phyloP scores from a whole-genome alignment of 2,113 vertebrate species.

The Lophius piscatorius region DNA sequence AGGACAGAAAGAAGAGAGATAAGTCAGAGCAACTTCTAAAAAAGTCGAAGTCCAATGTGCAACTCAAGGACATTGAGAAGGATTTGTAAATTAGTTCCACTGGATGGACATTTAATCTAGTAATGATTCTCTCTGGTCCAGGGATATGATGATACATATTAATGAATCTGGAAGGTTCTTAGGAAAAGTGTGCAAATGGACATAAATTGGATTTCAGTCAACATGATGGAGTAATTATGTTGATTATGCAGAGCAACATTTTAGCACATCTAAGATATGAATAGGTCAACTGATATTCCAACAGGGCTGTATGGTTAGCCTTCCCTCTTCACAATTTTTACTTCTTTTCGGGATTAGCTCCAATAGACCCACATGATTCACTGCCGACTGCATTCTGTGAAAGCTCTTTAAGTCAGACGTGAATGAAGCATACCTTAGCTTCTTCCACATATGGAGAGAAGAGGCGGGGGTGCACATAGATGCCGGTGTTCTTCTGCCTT shows the following conservation, averaged over 20 bases:
- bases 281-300: slow-evolving; percentile 18
- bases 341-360: slow-evolving; percentile 22
- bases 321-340: no score
- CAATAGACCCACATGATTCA: slow-evolving; percentile 14
- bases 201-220: slow-evolving; percentile 48
- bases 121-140: slow-evolving; percentile 43
- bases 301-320: slow-evolving; percentile 1
- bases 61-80: slow-evolving; percentile 43
- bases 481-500: slow-evolving; percentile 93
- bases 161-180: slow-evolving; percentile 36
- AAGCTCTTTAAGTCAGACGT: slow-evolving; percentile 25
- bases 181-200: slow-evolving; percentile 44
- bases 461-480: slow-evolving; percentile 90
- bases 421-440: slow-evolving; percentile 88
- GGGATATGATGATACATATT: slow-evolving; percentile 61
- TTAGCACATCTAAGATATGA: slow-evolving; percentile 24
- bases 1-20: not conserved
- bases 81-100: slow-evolving; percentile 56
- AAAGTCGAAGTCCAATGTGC: slow-evolving; percentile 1
- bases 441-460: slow-evolving; percentile 89
- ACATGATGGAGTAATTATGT: slow-evolving; percentile 33
- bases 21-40: slow-evolving; percentile 7
- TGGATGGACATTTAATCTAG: slow-evolving; percentile 64
- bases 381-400: not conserved
- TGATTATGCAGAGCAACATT: slow-evolving; percentile 24